Base-by-base conservation (phyloP, 2,888 invertebrate species). In the Diploptera punctata region DNA sequence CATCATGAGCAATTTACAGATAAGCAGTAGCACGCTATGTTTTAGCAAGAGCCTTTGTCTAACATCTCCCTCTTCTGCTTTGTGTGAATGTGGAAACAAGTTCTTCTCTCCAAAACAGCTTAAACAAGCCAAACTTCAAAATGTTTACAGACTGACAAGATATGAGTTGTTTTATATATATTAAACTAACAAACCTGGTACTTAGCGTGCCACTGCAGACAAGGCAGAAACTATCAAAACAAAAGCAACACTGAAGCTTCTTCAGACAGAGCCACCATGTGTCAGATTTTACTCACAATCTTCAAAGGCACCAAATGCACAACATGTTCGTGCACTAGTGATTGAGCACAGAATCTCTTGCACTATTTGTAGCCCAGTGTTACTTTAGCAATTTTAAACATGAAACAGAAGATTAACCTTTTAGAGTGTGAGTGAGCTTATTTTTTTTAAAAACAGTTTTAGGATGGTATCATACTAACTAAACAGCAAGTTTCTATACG, bases 271-370 rank as follows among this genome's bases (percentile, higher is more conserved):
- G 47, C 31, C 43, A 16, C n/a, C 61, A 29, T 31, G 10, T 7
- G 19, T 61, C 19, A 61, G 31, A 31, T 33, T 61, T 61, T 61
- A 18, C 61, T 19, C 10, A 19, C 33, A 60, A 33, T 18, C 49
- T 57, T 65, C 57, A 49, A 72, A 68, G 72, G 68, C 68, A 67
- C 72, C 47, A 60, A 72, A 72, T 72, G 68, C 68, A 72, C 72
- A 72, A 54, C 67, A n/a, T 31, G 47, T 54, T 33, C 67, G 71
- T 71, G 71, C 71, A 71, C 60, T 69, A 69, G 71, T 71, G 65
- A 65, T 65, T 44, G 70, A 65, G 65, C 47, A 24, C n/a, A 47
- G 65, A 1, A 65, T 16, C n/a, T 16, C 29, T 61, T 33, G 61
- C 18, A 18, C 10, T 61, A 5, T 16, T 18, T 43, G 21, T 62